A percentile compares a stretch with the other conserved stretches of the same genome.
Evolutionary conservation across 2,113 vertebrate genomes (phyloP).

Genomic region (Galbula dea): DNA sequence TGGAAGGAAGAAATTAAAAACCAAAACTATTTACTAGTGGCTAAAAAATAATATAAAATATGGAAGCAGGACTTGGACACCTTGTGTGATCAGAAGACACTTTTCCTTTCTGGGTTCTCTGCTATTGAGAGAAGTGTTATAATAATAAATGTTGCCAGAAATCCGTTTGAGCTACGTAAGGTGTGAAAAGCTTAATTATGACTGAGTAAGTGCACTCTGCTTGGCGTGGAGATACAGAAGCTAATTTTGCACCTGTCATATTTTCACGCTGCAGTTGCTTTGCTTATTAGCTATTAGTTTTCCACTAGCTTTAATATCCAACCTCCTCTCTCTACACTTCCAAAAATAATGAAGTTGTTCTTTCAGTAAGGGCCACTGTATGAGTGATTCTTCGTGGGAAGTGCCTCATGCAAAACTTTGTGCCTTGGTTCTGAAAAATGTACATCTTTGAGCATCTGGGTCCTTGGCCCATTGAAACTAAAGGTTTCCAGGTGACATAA

Average conservation of each 20-base stretch:
- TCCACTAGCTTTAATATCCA: neutral
- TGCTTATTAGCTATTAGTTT: slow-evolving; percentile 35
- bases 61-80: neutral
- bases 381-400: neutral
- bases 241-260: slow-evolving; percentile 34
- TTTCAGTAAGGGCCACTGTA: neutral
- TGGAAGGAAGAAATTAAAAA: neutral
- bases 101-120: neutral
- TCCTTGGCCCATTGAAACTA: accelerated
- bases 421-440: neutral
- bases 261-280: slow-evolving; percentile 27
- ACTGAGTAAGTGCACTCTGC: neutral
- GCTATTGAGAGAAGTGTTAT: neutral
- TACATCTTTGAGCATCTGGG: neutral
- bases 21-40: neutral
- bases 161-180: neutral
- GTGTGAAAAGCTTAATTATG: slow-evolving; percentile 46
- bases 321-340: neutral
- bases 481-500: neutral
- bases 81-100: neutral
- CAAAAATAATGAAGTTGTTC: neutral
- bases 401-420: accelerated
- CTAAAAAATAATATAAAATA: neutral
- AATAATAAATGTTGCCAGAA: neutral
- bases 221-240: slow-evolving; percentile 12